phyloP scores from a whole-genome alignment of 1,140 invertebrate genomes.

The Drosophila carrolli region DNA sequence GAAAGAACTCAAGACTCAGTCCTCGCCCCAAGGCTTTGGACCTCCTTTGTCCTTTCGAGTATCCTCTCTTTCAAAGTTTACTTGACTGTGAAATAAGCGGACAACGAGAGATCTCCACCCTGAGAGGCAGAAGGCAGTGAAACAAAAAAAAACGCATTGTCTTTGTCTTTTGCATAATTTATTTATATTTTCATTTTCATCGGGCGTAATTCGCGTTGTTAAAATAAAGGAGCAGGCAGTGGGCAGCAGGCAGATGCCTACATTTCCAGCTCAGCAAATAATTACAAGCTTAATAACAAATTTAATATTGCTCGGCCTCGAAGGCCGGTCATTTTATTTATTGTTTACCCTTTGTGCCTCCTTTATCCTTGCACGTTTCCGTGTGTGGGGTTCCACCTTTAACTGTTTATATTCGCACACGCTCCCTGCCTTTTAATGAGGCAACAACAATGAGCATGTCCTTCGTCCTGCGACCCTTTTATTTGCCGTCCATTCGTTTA shows the following conservation, averaged over 20 bases:
- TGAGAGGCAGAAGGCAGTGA: conserved; percentile 41
- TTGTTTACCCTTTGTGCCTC: conserved; percentile 46
- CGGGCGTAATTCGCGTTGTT: conserved; percentile 45
- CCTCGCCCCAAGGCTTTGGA: conserved; percentile 18
- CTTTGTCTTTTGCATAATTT: conserved; percentile 79
- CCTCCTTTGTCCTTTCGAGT: conserved; percentile 37
- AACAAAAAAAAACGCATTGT: conserved; percentile 59
- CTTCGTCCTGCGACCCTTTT: conserved; percentile 33
- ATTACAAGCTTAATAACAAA: conserved; percentile 81
- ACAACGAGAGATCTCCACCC: conserved; percentile 36
- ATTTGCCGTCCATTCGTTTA: conserved; percentile 50
- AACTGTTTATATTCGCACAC: conserved; percentile 71
- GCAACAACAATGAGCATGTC: conserved; percentile 66
- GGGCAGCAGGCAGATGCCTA: conserved; percentile 57
- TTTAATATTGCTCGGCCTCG: conserved; percentile 68
- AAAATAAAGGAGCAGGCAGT: conserved; percentile 30
- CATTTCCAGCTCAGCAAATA: conserved; percentile 71
- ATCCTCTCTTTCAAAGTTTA: conserved; percentile 66
- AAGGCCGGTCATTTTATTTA: conserved; percentile 58
- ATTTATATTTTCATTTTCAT: conserved; percentile 73
- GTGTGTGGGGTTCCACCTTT: conserved; percentile 5
- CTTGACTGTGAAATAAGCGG: conserved; percentile 80
- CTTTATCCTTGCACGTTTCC: conserved; percentile 12
- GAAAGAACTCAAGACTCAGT: conserved; percentile 28
- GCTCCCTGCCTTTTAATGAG: conserved; percentile 74